Conservation (phyloP, 1,140 invertebrate genomes). For the Cotesia vestalis region DNA sequence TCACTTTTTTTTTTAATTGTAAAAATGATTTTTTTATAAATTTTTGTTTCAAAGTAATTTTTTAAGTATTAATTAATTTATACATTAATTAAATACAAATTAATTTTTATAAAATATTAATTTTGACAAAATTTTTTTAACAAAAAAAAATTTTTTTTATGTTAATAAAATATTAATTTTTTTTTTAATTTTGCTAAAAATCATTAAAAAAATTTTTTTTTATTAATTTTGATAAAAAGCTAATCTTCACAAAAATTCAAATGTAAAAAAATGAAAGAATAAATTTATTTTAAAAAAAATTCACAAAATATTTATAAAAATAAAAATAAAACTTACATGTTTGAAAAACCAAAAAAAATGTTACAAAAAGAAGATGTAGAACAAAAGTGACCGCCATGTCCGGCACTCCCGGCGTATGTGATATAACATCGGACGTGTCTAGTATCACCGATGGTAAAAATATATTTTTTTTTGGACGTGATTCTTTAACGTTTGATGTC, state of each 20-base stretch:
- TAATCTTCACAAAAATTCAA: background rate
- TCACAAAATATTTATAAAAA: background rate
- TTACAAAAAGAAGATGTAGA: slow-evolving; percentile 47
- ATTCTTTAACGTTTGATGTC: slow-evolving; percentile 45
- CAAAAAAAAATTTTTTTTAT: too few relatives aligned
- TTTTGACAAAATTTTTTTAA: too few relatives aligned
- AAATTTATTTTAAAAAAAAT: background rate
- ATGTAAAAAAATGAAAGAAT: background rate
- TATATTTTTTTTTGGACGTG: slow-evolving; percentile 49
- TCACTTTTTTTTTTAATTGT: too few relatives aligned
- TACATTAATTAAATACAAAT: too few relatives aligned
- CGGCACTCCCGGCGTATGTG: slow-evolving; percentile 55
- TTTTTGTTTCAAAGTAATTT: too few relatives aligned
- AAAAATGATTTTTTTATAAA: background rate
- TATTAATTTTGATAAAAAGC: too few relatives aligned
- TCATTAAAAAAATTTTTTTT: too few relatives aligned
- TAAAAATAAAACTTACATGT: slow-evolving; percentile 50
- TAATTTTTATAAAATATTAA: too few relatives aligned
- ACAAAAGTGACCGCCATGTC: slow-evolving; percentile 62
- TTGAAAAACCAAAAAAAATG: slow-evolving; percentile 45
- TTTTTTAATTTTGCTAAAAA: too few relatives aligned
- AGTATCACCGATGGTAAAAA: too few relatives aligned
- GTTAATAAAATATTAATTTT: too few relatives aligned
- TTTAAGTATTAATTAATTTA: too few relatives aligned
- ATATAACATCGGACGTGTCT: slow-evolving; percentile 59